These are phyloP conservation scores for Chloromyia formosa DNA, from an alignment of 2,888 invertebrate genomes.

Conservation along the genomic window DNA sequence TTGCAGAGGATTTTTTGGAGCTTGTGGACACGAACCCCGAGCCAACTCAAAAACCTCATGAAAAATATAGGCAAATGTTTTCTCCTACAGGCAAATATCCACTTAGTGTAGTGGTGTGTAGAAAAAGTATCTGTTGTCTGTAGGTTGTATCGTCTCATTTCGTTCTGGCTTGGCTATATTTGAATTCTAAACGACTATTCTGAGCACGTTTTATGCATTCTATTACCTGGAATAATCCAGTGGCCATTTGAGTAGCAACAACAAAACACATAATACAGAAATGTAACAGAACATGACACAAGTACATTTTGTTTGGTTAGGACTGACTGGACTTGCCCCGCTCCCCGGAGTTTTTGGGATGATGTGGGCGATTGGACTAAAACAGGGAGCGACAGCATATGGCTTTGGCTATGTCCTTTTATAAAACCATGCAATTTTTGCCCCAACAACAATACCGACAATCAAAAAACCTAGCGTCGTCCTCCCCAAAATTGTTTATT, in stretches of 20 bases:
- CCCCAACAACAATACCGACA: constrained; percentile 35
- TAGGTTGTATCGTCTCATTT: constrained; percentile 6
- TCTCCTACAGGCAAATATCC: background rate
- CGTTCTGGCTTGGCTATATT: background rate
- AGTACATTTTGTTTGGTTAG: constrained; percentile 28
- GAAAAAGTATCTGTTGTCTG: background rate
- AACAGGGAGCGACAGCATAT: background rate
- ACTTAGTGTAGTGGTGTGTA: background rate
- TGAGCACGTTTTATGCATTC: constrained; percentile 41
- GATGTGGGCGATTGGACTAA: too few relatives aligned
- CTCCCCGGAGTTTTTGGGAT: background rate
- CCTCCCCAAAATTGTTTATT: constrained; percentile 7
- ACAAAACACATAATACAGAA: constrained; percentile 13
- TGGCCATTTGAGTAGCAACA: background rate
- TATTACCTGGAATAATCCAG: constrained; percentile 34
- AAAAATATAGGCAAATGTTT: constrained; percentile 30
- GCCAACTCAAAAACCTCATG: background rate
- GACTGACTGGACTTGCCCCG: background rate
- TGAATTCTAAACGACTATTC: constrained; percentile 35
- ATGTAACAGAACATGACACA: constrained; percentile 23
- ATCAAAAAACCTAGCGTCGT: background rate
- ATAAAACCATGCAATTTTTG: constrained; percentile 29
- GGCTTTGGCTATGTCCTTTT: constrained; percentile 20
- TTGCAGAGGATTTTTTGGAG: background rate
- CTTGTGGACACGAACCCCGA: background rate